Evolutionary conservation across 2,888 invertebrate genomes (phyloP).

Genomic region (Brenthis hecate): DNA sequence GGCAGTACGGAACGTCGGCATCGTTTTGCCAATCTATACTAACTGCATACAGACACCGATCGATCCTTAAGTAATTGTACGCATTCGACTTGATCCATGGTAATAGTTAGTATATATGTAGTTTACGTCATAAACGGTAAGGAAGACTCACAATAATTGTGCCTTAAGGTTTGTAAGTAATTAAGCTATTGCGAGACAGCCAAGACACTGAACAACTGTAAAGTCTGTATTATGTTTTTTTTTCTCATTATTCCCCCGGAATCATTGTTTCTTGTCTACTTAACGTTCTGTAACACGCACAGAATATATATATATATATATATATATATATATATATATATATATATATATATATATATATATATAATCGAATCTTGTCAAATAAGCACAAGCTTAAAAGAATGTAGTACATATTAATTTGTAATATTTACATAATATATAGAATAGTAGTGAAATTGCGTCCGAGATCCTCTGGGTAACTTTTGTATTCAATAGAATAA

Average conservation of each 20-base stretch:
- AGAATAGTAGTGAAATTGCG: too few relatives aligned
- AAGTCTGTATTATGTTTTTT: slow-evolving; percentile 21
- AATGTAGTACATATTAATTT: too few relatives aligned
- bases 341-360: too few relatives aligned
- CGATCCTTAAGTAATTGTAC: slow-evolving; percentile 59
- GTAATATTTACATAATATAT: too few relatives aligned
- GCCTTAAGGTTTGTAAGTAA: slow-evolving; percentile 31
- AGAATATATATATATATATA: too few relatives aligned
- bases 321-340: too few relatives aligned
- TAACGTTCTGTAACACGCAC: not conserved
- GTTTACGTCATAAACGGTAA: slow-evolving; percentile 21
- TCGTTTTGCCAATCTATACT: slow-evolving; percentile 30
- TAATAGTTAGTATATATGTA: slow-evolving; percentile 24
- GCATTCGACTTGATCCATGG: slow-evolving; percentile 48
- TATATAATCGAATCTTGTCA: too few relatives aligned
- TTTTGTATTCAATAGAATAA: too few relatives aligned
- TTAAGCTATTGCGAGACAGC: slow-evolving; percentile 29
- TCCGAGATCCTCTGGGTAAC: too few relatives aligned
- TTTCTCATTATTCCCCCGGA: slow-evolving; percentile 10
- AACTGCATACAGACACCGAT: slow-evolving; percentile 51
- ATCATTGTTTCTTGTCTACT: slow-evolving; percentile 13
- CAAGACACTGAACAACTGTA: slow-evolving; percentile 6
- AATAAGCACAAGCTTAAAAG: too few relatives aligned
- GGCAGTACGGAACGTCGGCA: slow-evolving; percentile 45
- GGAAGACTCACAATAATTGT: slow-evolving; percentile 21